Evolutionary conservation across 2,113 vertebrate species (phyloP), one percentile per base, ranked within the genome.

Genomic region (Charadrius vociferus): DNA sequence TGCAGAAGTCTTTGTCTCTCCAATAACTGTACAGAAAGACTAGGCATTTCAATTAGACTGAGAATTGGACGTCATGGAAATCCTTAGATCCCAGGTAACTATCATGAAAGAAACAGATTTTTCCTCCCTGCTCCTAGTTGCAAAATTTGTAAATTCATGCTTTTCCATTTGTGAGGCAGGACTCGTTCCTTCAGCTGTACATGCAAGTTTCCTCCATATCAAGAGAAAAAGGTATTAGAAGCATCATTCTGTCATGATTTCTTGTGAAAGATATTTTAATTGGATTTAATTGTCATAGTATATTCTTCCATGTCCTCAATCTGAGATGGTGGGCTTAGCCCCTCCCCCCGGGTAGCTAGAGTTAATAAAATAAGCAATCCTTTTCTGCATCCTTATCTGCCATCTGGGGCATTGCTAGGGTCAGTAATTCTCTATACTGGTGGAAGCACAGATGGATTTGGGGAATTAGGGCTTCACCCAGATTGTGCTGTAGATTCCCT

Each of bases 391-490:
- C 81, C 50, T 91, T 50, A 47, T 95, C 89, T 93, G 74, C 95
- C 91, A 97, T 95, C 94, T 97, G 96, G 72, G 86, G n/a, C 81
- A 67, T 34, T 43, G 50, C 50, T 36, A 3, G 84, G 67, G 52
- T 78, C 84, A 70, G 66, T 93, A 95, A 97, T 94, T 97, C 84
- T 66, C 81, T 58, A 0, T 14, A 10, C 80, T 47, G 39, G 15
- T 70, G 80, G 74, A 66, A 94, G 85, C 78, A 95, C 84, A 97
- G 95, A 97, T 85, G 95, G 97, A 82, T 93, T 79, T 37, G 50
- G n/a, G 84, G 95, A 95, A 97, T 97, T 95, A 97, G 32, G 16
- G 55, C 58, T 96, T 93, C 93, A 77, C 83, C 45, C 87, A 95
- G 94, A 96, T 86, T 96, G 84, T 81, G 55, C 91, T 74, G 67